A percentile compares a stretch with the other conserved stretches of the same genome.
Conservation (phyloP, 2,888 invertebrate genomes). For the Catocala fraxini region DNA sequence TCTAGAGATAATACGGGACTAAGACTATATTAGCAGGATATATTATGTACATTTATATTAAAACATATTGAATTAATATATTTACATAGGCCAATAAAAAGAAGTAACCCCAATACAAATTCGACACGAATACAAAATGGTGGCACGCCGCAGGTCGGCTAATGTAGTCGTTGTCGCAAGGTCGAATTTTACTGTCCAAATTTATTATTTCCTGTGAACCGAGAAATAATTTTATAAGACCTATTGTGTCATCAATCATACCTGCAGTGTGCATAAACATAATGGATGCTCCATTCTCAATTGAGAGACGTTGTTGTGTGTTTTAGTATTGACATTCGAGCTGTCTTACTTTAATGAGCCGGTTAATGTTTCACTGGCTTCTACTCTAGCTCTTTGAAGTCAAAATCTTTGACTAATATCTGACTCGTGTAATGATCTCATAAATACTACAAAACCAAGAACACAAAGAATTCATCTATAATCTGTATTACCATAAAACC, state of each 20-base stretch:
- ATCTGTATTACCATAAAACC: too few species aligned
- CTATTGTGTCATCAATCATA: slow-evolving; percentile 38
- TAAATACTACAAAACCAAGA: too few species aligned
- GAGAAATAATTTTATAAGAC: slow-evolving; percentile 44
- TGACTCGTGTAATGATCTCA: too few species aligned
- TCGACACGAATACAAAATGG: slow-evolving; percentile 53
- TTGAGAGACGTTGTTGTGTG: background rate
- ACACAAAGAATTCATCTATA: too few species aligned
- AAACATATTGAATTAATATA: background rate
- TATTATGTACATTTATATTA: background rate
- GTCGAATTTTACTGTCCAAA: slow-evolving; percentile 54
- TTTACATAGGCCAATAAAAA: slow-evolving; percentile 31
- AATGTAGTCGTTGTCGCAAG: slow-evolving; percentile 44
- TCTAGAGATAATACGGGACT: too few species aligned
- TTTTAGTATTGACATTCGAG: background rate
- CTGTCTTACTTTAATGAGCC: background rate
- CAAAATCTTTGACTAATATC: too few species aligned
- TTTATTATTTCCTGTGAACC: slow-evolving; percentile 60
- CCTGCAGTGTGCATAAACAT: slow-evolving; percentile 33
- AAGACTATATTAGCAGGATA: too few species aligned
- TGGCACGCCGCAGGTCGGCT: slow-evolving; percentile 17
- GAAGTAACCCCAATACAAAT: slow-evolving; percentile 45
- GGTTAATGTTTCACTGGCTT: too few species aligned
- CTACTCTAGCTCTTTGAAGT: too few species aligned
- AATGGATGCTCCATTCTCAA: background rate